Evolutionary conservation across 2,888 invertebrate genomes (phyloP).

Genomic region (Diadromus collaris): DNA sequence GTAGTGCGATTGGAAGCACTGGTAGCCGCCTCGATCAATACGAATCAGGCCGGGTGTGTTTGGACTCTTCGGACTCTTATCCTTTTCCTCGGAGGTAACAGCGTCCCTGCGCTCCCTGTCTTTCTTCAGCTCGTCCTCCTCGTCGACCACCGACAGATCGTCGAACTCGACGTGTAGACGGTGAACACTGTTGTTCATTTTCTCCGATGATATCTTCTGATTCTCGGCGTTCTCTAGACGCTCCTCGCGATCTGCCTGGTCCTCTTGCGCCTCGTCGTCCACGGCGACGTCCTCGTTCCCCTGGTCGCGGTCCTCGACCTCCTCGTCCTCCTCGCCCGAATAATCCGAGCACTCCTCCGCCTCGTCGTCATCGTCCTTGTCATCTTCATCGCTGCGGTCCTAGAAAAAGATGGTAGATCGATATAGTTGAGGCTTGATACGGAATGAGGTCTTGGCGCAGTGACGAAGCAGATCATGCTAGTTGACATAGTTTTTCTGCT

Average conservation of each 20-base stretch:
- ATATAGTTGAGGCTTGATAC: not conserved
- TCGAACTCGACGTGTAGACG: conserved; percentile 82
- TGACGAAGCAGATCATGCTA: too few relatives aligned
- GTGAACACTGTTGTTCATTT: conserved; percentile 70
- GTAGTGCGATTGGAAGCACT: conserved; percentile 31
- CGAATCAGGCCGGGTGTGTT: conserved; percentile 45
- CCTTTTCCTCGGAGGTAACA: conserved; percentile 25
- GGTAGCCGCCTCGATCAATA: conserved; percentile 31
- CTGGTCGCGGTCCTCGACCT: conserved; percentile 65
- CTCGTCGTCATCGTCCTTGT: conserved; percentile 59
- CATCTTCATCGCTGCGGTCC: conserved; percentile 74
- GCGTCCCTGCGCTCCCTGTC: conserved; percentile 66
- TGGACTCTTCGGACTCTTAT: conserved; percentile 25
- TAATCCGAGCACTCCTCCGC: conserved; percentile 67
- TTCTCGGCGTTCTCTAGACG: conserved; percentile 77
- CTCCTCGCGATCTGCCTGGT: conserved; percentile 69
- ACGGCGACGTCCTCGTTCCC: conserved; percentile 67
- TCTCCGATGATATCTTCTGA: conserved; percentile 81
- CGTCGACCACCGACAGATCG: conserved; percentile 89
- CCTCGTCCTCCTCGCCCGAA: conserved; percentile 68
- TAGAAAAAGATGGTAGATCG: conserved; percentile 55
- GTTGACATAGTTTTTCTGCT: too few relatives aligned
- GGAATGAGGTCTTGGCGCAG: not conserved
- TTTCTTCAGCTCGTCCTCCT: conserved; percentile 81
- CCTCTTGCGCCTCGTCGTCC: conserved; percentile 76